phyloP scores from a whole-genome alignment of 2,113 vertebrate genomes.

The Butorides virescens region DNA sequence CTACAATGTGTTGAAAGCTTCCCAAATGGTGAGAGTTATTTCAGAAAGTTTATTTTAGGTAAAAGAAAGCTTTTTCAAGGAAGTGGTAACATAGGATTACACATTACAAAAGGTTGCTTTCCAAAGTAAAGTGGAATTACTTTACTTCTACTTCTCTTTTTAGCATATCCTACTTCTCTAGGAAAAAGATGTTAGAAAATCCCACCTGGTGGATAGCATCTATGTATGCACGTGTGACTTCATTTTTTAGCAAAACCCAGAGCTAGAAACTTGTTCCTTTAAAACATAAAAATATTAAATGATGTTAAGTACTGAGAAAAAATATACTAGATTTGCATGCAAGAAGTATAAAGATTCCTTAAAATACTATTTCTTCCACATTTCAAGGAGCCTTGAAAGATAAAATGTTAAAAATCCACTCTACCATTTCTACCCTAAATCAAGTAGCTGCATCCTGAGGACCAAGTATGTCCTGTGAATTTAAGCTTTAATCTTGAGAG shows the following conservation, averaged over 20 bases:
- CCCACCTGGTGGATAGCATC: not conserved
- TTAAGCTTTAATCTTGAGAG: not conserved
- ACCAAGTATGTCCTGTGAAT: not conserved
- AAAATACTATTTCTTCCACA: not conserved
- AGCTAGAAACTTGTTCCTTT: not conserved
- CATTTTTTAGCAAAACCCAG: not conserved
- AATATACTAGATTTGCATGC: not conserved
- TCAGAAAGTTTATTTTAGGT: conserved; percentile 45
- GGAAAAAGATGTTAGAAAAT: not conserved
- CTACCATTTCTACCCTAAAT: not conserved
- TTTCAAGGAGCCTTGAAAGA: not conserved
- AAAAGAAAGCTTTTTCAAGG: not conserved
- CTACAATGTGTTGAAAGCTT: conserved; percentile 42
- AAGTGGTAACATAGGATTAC: not conserved
- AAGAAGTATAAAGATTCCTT: not conserved
- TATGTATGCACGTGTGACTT: not conserved
- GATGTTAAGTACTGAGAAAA: not conserved
- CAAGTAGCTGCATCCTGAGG: not conserved
- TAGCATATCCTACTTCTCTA: not conserved
- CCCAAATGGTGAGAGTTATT: conserved; percentile 41
- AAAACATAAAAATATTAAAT: not conserved
- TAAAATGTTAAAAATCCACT: not conserved
- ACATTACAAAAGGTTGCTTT: conserved; percentile 1
- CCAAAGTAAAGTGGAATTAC: not conserved
- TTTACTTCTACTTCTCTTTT: not conserved